Base-by-base conservation (phyloP, 1,140 invertebrate genomes). In the Neuroterus valhalla region DNA sequence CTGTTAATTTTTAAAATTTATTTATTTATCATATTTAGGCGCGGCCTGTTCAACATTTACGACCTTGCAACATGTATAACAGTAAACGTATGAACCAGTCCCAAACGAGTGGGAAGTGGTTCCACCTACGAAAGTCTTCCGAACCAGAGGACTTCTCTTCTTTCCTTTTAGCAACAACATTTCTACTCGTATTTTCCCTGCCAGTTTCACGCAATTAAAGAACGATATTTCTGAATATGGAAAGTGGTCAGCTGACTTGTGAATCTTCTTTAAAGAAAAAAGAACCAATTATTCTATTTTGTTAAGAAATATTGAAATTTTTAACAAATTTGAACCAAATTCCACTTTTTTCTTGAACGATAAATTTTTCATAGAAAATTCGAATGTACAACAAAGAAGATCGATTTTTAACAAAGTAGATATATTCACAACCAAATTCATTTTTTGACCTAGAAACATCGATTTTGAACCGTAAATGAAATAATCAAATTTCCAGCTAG, bases 71-170 rank as follows among this genome's bases (percentile, higher is more conserved):
- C 48, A 74, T n/a, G 55, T 43, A 43, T 72, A 66, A 68, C 71
- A 62, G 66, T 68, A 55, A 44, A 68, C n/a, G 55, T 62, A 62
- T 43, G 70, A 66, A 72, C 71, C 71, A 73, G 62, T 70, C 44
- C 62, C 72, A 46, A 46, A 14, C 70, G 74, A 71, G 84, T 85
- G 81, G 84, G 84, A 85, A 84, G 84, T 73, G 21, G 81, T 83
- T 78, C 79, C 78, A 80, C 84, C 84, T 83, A 85, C 84, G 75
- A 79, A 77, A 68, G n/a, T n/a, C 45, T 19, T 67, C 68, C 46
- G 71, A 67, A 19, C 68, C 66, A 67, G 66, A 72, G 45, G 68
- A 68, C 67, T 45, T 62, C 55, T 62, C 55, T 62, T 62, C 55
- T 62, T 62, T 62, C 55, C 55, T 62, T 23, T 62, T 26, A 31